phyloP scores from a whole-genome alignment of 2,888 invertebrate genomes.

The Heteropelma amictum region DNA sequence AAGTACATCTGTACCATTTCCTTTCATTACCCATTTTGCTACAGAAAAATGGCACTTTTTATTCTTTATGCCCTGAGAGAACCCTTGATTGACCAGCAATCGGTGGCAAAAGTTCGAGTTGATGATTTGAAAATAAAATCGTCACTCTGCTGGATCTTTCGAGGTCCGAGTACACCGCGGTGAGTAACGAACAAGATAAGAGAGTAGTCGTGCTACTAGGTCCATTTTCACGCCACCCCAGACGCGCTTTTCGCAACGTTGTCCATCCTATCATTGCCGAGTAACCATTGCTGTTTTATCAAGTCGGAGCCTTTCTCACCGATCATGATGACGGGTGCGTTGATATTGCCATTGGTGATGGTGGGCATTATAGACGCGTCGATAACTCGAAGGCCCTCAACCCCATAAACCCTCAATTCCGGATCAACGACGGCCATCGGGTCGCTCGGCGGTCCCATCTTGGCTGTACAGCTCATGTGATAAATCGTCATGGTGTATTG shows the following conservation, averaged over 20 bases:
- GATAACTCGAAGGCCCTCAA: conserved; percentile 88
- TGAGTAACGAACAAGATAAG: too few species aligned
- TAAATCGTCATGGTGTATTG: conserved; percentile 94
- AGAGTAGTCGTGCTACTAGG: background rate
- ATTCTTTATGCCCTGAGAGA: too few species aligned
- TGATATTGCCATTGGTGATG: conserved; percentile 92
- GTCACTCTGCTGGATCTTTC: too few species aligned
- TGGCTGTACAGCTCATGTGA: conserved; percentile 90
- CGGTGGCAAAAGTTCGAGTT: too few species aligned
- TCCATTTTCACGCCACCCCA: background rate
- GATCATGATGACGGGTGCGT: conserved; percentile 93
- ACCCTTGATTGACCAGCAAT: too few species aligned
- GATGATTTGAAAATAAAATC: too few species aligned
- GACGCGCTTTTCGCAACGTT: background rate
- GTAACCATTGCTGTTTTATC: conserved; percentile 85
- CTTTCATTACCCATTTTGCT: too few species aligned
- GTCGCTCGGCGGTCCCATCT: conserved; percentile 89
- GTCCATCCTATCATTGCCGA: conserved; percentile 55
- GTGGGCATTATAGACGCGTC: conserved; percentile 94
- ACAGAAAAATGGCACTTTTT: too few species aligned
- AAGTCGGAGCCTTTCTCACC: conserved; percentile 92
- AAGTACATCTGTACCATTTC: too few species aligned
- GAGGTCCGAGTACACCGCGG: too few species aligned
- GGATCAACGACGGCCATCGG: conserved; percentile 91
- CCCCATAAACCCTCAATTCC: conserved; percentile 86